phyloP scores from a whole-genome alignment of 2,888 invertebrate species.

The Macropis europaea region DNA sequence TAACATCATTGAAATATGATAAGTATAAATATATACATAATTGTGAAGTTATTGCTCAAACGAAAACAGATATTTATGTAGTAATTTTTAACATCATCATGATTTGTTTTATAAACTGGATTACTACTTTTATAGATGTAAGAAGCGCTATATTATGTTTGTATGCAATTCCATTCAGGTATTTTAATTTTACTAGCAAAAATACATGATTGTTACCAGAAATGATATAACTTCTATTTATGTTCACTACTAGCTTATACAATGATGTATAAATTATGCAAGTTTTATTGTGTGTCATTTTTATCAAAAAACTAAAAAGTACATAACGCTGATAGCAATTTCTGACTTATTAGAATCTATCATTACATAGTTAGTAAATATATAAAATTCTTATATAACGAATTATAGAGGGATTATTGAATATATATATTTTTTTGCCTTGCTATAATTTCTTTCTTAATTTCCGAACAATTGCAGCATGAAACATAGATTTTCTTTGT shows the following conservation, averaged over 20 bases:
- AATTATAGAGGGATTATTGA: too few relatives aligned
- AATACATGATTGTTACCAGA: background rate
- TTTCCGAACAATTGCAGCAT: background rate
- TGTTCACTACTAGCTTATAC: background rate
- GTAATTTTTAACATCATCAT: constrained; percentile 7
- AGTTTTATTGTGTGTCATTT: background rate
- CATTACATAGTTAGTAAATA: too few relatives aligned
- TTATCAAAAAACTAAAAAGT: too few relatives aligned
- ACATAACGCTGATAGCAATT: too few relatives aligned
- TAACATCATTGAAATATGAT: constrained; percentile 6
- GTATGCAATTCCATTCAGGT: background rate
- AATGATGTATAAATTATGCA: background rate
- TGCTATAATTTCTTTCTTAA: background rate
- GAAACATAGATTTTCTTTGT: too few relatives aligned
- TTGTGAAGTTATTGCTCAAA: constrained; percentile 36
- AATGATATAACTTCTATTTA: constrained; percentile 12
- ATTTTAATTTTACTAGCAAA: background rate
- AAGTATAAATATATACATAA: constrained; percentile 15
- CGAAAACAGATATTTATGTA: background rate
- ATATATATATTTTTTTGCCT: too few relatives aligned
- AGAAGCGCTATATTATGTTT: constrained; percentile 1
- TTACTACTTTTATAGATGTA: constrained; percentile 1
- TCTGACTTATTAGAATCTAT: too few relatives aligned
- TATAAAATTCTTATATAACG: too few relatives aligned
- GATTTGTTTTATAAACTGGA: constrained; percentile 6